Evolutionary conservation across 1,140 invertebrate species (phyloP).

Genomic region (Drosophila ohnishii): DNA sequence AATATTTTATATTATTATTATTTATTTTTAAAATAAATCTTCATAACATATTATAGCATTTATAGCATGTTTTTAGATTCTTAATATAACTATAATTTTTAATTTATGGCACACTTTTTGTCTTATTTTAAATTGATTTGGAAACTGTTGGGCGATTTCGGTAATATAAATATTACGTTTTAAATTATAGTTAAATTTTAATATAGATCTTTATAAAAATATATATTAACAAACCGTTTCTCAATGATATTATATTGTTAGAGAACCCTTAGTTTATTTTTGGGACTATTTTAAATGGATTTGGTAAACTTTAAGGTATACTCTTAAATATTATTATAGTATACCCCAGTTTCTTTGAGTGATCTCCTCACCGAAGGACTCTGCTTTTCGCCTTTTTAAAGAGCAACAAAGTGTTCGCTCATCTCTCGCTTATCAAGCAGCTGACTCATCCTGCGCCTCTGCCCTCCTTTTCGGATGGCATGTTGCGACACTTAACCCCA

Average conservation of each 20-base stretch:
- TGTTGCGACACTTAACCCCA: conserved; percentile 38
- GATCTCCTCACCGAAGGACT: not conserved
- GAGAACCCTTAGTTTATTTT: too few relatives aligned
- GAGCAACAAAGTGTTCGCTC: conserved; percentile 27
- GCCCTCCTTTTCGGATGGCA: conserved; percentile 16
- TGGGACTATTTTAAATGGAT: too few relatives aligned
- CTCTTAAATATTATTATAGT: not conserved
- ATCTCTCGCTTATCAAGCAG: conserved; percentile 30
- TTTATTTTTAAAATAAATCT: not conserved
- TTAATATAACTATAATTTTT: too few relatives aligned
- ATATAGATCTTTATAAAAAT: too few relatives aligned
- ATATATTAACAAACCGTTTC: too few relatives aligned
- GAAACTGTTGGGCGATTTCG: not conserved
- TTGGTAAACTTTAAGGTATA: too few relatives aligned
- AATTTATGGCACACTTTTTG: too few relatives aligned
- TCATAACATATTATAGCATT: not conserved
- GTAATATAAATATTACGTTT: not conserved
- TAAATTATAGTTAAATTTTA: too few relatives aligned
- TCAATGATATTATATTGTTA: too few relatives aligned
- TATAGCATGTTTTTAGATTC: too few relatives aligned
- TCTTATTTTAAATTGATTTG: too few relatives aligned
- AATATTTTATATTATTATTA: too few relatives aligned
- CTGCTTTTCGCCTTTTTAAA: not conserved
- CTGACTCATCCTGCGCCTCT: conserved; percentile 27
- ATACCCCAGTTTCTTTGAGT: not conserved